Evolutionary conservation across 2,888 invertebrate genomes (phyloP).

Genomic region (Melinaea marsaeus): DNA sequence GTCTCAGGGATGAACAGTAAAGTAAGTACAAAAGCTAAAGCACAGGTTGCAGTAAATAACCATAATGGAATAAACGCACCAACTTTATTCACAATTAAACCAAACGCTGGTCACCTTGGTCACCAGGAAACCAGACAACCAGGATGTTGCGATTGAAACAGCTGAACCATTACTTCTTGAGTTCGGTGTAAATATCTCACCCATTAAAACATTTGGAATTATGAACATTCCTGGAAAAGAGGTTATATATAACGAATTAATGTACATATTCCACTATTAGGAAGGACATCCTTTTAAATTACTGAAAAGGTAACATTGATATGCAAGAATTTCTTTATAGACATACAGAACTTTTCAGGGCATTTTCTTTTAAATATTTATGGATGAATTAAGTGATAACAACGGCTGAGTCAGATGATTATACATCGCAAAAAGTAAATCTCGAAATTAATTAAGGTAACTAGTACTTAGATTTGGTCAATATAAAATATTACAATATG

Average conservation of each 20-base stretch:
- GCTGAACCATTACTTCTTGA: slow-evolving; percentile 36
- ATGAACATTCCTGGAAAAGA: slow-evolving; percentile 34
- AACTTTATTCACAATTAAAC: slow-evolving; percentile 43
- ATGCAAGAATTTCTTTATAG: too few species aligned
- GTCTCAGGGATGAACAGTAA: slow-evolving; percentile 85
- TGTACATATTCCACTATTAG: too few species aligned
- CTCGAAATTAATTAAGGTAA: too few species aligned
- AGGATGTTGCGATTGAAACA: slow-evolving; percentile 25
- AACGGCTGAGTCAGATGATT: too few species aligned
- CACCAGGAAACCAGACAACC: slow-evolving; percentile 31
- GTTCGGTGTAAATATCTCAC: slow-evolving; percentile 36
- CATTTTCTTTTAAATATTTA: too few species aligned
- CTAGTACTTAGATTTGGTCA: too few species aligned
- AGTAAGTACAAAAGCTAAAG: slow-evolving; percentile 79
- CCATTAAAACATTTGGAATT: slow-evolving; percentile 32
- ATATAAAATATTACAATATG: too few species aligned
- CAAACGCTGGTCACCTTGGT: slow-evolving; percentile 32
- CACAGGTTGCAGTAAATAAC: slow-evolving; percentile 72
- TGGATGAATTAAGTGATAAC: too few species aligned
- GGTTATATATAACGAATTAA: not conserved
- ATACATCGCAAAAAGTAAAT: too few species aligned
- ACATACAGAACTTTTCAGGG: too few species aligned
- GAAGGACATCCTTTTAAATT: too few species aligned
- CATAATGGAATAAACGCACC: slow-evolving; percentile 81
- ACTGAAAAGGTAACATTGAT: too few species aligned